Evolutionary conservation across 2,888 invertebrate genomes (phyloP), one percentile per base, ranked within the genome.

Genomic region (Dione vanillae): DNA sequence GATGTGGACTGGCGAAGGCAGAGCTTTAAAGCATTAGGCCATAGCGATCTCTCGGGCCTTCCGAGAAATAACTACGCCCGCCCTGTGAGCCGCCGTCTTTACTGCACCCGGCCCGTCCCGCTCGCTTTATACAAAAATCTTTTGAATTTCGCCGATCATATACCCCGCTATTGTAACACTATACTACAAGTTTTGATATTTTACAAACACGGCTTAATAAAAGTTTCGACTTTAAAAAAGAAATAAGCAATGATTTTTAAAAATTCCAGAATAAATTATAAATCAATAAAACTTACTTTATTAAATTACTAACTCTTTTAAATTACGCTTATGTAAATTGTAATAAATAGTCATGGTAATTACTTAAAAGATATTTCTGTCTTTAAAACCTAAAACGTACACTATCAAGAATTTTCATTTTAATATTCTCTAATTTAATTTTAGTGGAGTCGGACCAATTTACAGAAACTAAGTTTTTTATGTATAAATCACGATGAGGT

Each of bases 131-230:
- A 82, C 78, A 83, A 82, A 83, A 85, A 81, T 80, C 84, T 87
- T 90, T 92, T 89, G 87, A 88, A 81, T 85, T 86, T 83, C 77
- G 86, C 92, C 91, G 92, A 86, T 89, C 81, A 79, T 82, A 84
- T 85, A 78, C 83, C 83, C 83, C 82, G 81, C 83, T 85, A 85
- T 85, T 85, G 85, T 84, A 82, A 80, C 80, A 78, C 77, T 80
- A 27, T 40, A 49, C 40, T 70, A 73, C 67, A 52, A 65, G 41
- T 67, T 58, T 56, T 45, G 11, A 58, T 41, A 14, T 19, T 61
- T 43, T 49, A 51, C 19, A 40, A 47, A 64, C 35, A 37, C 19
- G 14, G 19, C 37, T 56, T 6, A 40, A 56, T 35, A 2, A 35
- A 56, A 56, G 9, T 52, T 8, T 14, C 0, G n/a, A n/a, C n/a